A percentile compares a stretch with the other conserved stretches of the same genome.
These are phyloP conservation scores for Melospiza melodia DNA, from an alignment of 2,113 vertebrate genomes.

Conservation along the genomic window DNA sequence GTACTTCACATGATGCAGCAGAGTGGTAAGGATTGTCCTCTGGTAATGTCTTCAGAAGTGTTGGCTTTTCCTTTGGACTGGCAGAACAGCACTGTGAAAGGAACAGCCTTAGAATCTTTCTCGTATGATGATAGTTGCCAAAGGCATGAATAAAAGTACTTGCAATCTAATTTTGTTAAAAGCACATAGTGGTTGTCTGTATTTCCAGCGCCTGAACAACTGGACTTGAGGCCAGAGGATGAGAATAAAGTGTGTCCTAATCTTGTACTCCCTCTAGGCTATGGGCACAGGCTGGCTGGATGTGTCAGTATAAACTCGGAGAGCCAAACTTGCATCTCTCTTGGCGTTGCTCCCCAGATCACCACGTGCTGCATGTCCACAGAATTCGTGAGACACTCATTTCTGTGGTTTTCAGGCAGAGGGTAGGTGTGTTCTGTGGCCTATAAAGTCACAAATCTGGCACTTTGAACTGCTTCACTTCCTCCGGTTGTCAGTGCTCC, in stretches of 20 bases:
- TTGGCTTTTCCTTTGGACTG: not conserved
- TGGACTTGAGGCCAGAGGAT: not conserved
- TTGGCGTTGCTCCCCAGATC: not conserved
- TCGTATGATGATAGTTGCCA: not conserved
- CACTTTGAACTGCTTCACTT: not conserved
- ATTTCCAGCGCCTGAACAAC: not conserved
- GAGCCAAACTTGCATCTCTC: not conserved
- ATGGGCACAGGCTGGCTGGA: not conserved
- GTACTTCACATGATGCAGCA: not conserved
- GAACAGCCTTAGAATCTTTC: not conserved
- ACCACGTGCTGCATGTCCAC: not conserved
- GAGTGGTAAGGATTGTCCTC: not conserved
- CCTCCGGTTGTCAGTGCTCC: not conserved
- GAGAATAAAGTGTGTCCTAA: not conserved
- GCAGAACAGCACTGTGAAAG: not conserved
- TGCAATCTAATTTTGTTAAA: not conserved
- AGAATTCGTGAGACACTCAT: fast-evolving
- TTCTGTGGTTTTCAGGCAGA: no score
- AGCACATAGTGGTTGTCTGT: not conserved
- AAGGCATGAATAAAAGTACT: not conserved
- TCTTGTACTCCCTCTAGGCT: not conserved
- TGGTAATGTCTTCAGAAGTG: not conserved
- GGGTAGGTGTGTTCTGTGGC: not conserved
- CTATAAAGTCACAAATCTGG: not conserved
- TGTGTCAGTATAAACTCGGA: not conserved